Percentiles rank a stretch among this genome's conserved stretches.
Conservation (phyloP, 2,888 invertebrate genomes). For the Andricus curvator region DNA sequence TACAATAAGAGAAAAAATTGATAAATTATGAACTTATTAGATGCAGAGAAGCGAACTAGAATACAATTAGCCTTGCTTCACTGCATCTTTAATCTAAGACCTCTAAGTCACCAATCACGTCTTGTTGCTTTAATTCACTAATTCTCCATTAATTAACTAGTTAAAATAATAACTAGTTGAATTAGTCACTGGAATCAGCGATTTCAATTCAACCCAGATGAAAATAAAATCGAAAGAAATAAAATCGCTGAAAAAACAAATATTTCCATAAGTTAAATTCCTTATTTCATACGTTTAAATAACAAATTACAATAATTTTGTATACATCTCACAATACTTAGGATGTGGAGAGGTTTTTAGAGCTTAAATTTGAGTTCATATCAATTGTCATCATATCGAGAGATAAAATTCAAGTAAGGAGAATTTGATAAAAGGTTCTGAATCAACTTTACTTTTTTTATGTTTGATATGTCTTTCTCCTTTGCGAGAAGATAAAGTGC, state of each 20-base stretch:
- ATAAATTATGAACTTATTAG: background rate
- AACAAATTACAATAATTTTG: too few relatives aligned
- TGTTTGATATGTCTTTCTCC: background rate
- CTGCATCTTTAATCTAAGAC: slow-evolving; percentile 10
- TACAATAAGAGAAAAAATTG: background rate
- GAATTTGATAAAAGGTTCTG: background rate
- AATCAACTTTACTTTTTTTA: background rate
- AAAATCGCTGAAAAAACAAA: background rate
- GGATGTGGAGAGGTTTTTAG: background rate
- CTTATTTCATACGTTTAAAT: too few relatives aligned
- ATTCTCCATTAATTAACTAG: slow-evolving; percentile 58
- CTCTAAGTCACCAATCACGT: slow-evolving; percentile 57
- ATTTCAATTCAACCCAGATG: background rate
- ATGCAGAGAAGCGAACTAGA: background rate
- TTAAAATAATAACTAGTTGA: slow-evolving; percentile 28
- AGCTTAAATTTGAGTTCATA: background rate
- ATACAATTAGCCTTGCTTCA: background rate
- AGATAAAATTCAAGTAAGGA: background rate
- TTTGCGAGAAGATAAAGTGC: background rate
- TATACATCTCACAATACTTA: background rate
- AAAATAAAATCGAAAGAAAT: slow-evolving; percentile 3
- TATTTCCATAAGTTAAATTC: too few relatives aligned
- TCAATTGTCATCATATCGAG: background rate
- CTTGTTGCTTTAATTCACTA: slow-evolving; percentile 61
- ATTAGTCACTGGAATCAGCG: background rate